Conservation (phyloP, 1,140 invertebrate genomes). For the Cyrtorhinus lividipennis region DNA sequence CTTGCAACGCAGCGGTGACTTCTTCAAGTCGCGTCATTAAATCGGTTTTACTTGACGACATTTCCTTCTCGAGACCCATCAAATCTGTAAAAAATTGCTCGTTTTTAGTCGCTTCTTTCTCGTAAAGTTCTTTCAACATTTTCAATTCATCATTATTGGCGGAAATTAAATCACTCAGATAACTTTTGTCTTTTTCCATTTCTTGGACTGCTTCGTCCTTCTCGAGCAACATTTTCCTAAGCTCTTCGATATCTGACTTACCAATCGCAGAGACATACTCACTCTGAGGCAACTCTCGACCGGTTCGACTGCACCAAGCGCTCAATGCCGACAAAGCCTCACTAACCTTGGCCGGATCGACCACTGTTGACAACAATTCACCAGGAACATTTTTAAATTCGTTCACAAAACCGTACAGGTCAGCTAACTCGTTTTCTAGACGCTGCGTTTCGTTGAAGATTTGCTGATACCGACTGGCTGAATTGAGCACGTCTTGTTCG, state of each 20-base stretch:
- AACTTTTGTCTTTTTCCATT: constrained; percentile 20
- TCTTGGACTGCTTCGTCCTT: constrained; percentile 10
- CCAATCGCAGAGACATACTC: not conserved
- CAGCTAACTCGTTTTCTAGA: not conserved
- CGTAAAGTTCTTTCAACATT: constrained; percentile 20
- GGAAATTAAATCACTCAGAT: constrained; percentile 7
- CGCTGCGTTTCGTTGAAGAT: not conserved
- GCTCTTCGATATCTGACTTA: not conserved
- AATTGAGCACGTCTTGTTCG: not conserved
- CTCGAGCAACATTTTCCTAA: not conserved
- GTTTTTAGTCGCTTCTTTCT: constrained; percentile 19
- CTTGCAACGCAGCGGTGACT: constrained; percentile 44
- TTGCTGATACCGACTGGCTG: not conserved
- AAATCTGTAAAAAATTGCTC: constrained; percentile 18
- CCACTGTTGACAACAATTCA: not conserved
- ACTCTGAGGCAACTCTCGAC: not conserved
- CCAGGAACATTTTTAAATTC: constrained; percentile 23
- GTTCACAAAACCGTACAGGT: not conserved
- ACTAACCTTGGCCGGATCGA: not conserved
- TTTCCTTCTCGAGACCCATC: constrained; percentile 20
- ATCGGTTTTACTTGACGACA: constrained; percentile 17
- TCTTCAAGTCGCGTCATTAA: constrained; percentile 16
- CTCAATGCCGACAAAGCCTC: not conserved
- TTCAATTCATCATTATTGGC: constrained; percentile 13
- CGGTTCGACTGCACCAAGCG: not conserved